Base-by-base conservation (phyloP, 92 coral and sea anemone species). In the Zoanthus gigantus region DNA sequence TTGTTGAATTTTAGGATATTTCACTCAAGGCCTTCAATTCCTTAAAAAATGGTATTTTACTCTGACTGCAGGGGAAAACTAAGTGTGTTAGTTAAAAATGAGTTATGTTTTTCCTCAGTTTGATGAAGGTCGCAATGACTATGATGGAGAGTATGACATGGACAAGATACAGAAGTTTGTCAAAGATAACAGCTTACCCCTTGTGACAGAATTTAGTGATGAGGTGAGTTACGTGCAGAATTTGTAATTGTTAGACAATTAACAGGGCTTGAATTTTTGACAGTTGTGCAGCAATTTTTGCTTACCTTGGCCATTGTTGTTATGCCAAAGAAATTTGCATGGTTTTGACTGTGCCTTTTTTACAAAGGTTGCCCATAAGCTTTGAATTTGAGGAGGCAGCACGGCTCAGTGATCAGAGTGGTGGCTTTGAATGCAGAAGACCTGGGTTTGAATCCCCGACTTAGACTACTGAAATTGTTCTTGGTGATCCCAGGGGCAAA, bases 141-240 rank as follows among this genome's bases (percentile, higher is more conserved):
- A 90, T 90, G 95, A 92, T 94, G 99, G 99, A 34, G 97, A 97
- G 58, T 94, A 89, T 85, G 87, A 83, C 2, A 54, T 78, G 31
- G 98, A 94, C 30, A 91, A 88, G 45, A 95, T 97, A 79, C 89
- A 89, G 83, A 88, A 93, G 63, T 97, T 97, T 83, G 94, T 95
- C 93, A 95, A 94, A 79, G 99, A 95, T 75, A 95, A 97, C 95
- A 94, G 93, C 74, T 93, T 97, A 90, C 98, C 99, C 23, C 94
- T 97, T 74, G 98, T 97, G 80, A 97, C 98, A 68, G 99, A 97
- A 82, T 97, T 97, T 91, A 97, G 95, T 82, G 99, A 97, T 76
- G 99, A 97, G 94, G 98, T 93, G 85, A 63, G 80, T 13, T 17
- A 13, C 7, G 2, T 47, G 30, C 72, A 53, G 13, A 54, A 17